phyloP scores from a whole-genome alignment of 2,888 invertebrate genomes.

The Trilocha varians region DNA sequence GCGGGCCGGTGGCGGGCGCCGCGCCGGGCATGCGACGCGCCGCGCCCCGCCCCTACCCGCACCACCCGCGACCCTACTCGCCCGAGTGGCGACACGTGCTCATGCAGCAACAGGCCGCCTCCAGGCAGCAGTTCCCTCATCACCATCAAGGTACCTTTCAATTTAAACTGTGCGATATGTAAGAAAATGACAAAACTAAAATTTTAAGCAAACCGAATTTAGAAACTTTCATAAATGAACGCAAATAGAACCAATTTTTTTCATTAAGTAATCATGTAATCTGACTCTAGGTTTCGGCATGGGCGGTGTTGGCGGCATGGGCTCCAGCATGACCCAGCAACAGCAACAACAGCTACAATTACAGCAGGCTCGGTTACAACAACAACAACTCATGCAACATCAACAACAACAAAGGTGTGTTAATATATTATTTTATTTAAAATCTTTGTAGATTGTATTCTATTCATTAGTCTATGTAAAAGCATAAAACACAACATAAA shows the following conservation, averaged over 20 bases:
- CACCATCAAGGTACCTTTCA: constrained; percentile 53
- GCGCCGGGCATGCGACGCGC: constrained; percentile 51
- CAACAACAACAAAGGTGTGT: constrained; percentile 47
- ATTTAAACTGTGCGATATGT: background rate
- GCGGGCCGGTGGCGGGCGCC: constrained; percentile 22
- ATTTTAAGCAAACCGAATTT: background rate
- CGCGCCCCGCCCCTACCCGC: constrained; percentile 37
- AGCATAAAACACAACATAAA: too few relatives aligned
- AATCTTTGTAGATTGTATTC: too few relatives aligned
- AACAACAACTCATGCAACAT: constrained; percentile 77
- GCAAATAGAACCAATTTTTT: too few relatives aligned
- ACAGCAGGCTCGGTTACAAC: constrained; percentile 65
- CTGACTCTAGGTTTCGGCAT: constrained; percentile 37
- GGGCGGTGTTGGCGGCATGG: constrained; percentile 48
- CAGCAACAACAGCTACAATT: constrained; percentile 75
- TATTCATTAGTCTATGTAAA: too few relatives aligned
- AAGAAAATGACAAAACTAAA: background rate
- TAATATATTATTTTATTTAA: too few relatives aligned
- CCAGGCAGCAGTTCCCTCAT: constrained; percentile 57
- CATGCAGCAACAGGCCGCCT: constrained; percentile 73
- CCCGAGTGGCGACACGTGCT: constrained; percentile 69
- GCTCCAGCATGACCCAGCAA: constrained; percentile 49
- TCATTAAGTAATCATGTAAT: background rate
- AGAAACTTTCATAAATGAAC: too few relatives aligned
- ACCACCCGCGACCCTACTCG: constrained; percentile 55